Base-by-base conservation (phyloP, 2,888 invertebrate genomes). In the Pseudococcus longispinus region DNA sequence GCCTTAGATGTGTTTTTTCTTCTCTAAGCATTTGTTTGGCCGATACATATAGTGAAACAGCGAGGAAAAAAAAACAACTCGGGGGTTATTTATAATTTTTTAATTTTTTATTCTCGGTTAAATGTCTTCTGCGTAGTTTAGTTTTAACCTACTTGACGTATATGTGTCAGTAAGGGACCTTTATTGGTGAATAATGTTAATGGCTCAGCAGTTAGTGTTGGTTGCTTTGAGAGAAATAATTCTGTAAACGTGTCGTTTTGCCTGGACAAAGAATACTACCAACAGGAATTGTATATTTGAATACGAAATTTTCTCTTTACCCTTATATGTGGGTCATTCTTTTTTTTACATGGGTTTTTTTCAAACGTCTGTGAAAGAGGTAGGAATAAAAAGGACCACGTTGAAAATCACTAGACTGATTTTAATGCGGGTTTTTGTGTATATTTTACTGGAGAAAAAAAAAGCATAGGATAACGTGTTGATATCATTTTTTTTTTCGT, bases 121-220 rank as follows among this genome's bases (percentile, higher is more conserved):
- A 55, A 83, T 44, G 51, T 83, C 44, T 46, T 46, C 46, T 74
- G 74, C 37, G 29, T 74, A 74, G 74, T 74, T 74, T 74, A 74
- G 74, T 37, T 29, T 74, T 37, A 74, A 32, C 74, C 32, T 32
- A 74, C 32, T 65, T 74, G 74, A 74, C 74, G 74, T 74, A 74
- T 74, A 32, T 74, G 29, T 74, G 74, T 74, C 74, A 26, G 74
- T 74, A 37, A 74, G 74, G 32, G 18, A n/a, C n/a, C 32, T 74
- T 74, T 74, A 74, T 74, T 74, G 74, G 37, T 74, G 37, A 74
- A 74, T 74, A 74, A 74, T 74, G 74, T n/a, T 74, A 74, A 74
- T 74, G 74, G 74, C 65, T 65, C 2, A 51, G 51, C 51, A 51
- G 51, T 51, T 51, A 51, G 13, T 3, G 51, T 18, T 51, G 15